Evolutionary conservation across 2,113 vertebrate genomes (phyloP), one percentile per base, ranked within the genome.

Genomic region (Cheirogaleus medius): DNA sequence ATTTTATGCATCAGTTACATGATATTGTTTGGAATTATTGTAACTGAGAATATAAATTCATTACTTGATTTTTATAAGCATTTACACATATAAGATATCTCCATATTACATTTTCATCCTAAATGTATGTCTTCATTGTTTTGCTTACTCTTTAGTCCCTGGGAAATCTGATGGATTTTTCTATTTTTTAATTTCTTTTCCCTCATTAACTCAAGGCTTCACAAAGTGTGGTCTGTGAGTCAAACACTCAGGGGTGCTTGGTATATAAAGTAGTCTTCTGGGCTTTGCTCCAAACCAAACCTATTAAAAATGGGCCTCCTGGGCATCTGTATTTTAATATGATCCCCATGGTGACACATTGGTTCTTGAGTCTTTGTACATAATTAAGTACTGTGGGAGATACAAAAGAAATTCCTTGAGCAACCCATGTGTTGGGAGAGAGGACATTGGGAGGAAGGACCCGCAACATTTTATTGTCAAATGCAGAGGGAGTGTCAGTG

Each of bases 401-500:
- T 42, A 29, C 5, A 47, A 44, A 89, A 66, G 27, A 68, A 81
- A 60, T 8, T 37, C 2, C 83, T 37, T 25, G 39, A 83, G 60
- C 25, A 3, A 20, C 20, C 3, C 44, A 2, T 9, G 18, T 58
- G n/a, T 34, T 73, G 0, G 8, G 8, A 47, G 9, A 69, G 8
- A 47, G 37, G 10, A 78, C 11, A 29, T 34, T 9, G 27, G 23
- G 32, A 66, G 13, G 10, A 60, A 49, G 9, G 49, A 18, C 34
- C 25, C 1, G 0, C 4, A 32, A 0, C 42, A 37, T 0, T 29
- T 58, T 5, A 32, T 2, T 8, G 18, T 42, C 74, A 58, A 77
- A 37, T 10, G 10, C 32, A n/a, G 10, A 73, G 23, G 32, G n/a
- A 12, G 25, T 13, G 23, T 9, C 20, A 27, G 6, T 1, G n/a